Base-by-base conservation (phyloP, 1,140 invertebrate genomes). In the Triops cancriformis region DNA sequence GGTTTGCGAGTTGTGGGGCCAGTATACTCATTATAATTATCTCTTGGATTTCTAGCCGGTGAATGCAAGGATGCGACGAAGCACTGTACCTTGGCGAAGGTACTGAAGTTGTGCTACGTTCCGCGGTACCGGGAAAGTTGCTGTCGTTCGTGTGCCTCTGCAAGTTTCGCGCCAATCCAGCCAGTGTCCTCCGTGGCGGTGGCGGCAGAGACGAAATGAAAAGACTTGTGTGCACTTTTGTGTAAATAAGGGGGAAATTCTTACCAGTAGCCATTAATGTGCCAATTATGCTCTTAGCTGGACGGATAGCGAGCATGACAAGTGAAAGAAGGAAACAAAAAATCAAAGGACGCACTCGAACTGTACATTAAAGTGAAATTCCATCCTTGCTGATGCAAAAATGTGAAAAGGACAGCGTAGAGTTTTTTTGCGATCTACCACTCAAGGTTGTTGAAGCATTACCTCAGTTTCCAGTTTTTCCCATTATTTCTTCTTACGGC, bases 31-130 rank as follows among this genome's bases (percentile, higher is more conserved):
- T n/a, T n/a, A n/a, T n/a, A 27, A 41, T 78, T 37, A 37, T 76
- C 75, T 78, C 81, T 81, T n/a, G n/a, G n/a, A n/a, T n/a, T 81
- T 77, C 81, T 82, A 91, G 91, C 88, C 81, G 84, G 84, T 72
- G 87, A 90, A 31, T 95, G 93, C 85, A 89, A 89, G 80, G 93
- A 95, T 83, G 87, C 89, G 64, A 94, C 92, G 28, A 90, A 89
- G 77, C 90, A 91, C 81, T 95, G 93, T 84, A 88, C 89, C 80
- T 93, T 93, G 82, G 92, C 94, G 18, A 90, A 90, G 82, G 86
- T 89, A 27, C 91, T 94, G 90, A 93, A 93, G 82, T 89, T 95
- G 87, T 95, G 94, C 85, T 90, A 90, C 75, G 87, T 93, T 77
- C 88, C 90, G 81, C 88, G 91, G 45, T 95, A 94, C 84, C 90